These are phyloP conservation scores for Naso thynnoides DNA, from an alignment of 2,797 vertebrate species.

Conservation along the genomic window DNA sequence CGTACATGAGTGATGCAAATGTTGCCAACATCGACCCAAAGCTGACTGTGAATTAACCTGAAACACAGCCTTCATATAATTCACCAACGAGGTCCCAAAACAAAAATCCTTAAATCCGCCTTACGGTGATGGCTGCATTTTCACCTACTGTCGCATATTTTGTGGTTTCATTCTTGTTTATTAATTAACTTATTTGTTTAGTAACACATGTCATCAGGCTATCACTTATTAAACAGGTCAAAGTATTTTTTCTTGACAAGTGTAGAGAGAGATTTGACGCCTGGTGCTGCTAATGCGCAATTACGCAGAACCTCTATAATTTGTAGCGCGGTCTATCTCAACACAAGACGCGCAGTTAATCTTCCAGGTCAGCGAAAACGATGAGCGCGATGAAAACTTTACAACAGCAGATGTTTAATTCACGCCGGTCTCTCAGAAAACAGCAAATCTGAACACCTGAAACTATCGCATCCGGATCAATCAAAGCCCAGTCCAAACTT, in stretches of 20 bases:
- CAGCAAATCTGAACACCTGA: slow-evolving; percentile 6
- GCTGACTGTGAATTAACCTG: slow-evolving; percentile 6
- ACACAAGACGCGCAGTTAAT: neutral
- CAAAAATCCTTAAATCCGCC: neutral
- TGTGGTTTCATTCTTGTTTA: neutral
- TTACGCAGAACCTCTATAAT: slow-evolving; percentile 51
- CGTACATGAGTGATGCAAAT: slow-evolving; percentile 7
- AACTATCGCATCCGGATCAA: slow-evolving; percentile 24
- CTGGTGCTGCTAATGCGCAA: slow-evolving; percentile 42
- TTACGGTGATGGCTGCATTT: neutral
- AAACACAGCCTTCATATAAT: neutral
- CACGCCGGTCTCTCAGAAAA: neutral
- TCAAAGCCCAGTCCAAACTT: slow-evolving; percentile 46
- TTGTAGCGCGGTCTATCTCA: neutral
- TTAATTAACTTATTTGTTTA: neutral
- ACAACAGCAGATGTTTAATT: neutral
- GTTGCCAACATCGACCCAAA: neutral
- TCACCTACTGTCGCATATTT: neutral
- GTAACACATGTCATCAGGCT: too few relatives aligned
- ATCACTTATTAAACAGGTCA: neutral
- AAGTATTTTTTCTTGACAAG: slow-evolving; percentile 12
- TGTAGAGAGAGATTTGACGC: slow-evolving; percentile 1
- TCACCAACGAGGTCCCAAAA: neutral
- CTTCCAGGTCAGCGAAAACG: neutral
- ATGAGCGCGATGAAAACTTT: slow-evolving; percentile 44